Base-by-base conservation (phyloP, 2,113 vertebrate species). In the Elachura formosa region DNA sequence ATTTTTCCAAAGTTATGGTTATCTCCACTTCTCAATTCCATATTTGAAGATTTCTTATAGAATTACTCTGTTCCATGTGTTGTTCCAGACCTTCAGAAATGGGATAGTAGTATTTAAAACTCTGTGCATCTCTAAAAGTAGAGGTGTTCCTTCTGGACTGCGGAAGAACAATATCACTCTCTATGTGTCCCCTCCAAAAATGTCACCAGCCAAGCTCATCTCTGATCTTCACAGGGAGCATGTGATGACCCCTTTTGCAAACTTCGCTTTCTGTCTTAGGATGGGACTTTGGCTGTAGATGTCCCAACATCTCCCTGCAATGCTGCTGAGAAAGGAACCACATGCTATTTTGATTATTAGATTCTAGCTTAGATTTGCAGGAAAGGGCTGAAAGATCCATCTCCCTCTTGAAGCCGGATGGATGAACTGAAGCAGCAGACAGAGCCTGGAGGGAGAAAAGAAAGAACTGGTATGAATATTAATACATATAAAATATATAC, bases 401-500 rank as follows among this genome's bases (percentile, higher is more conserved):
- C 96, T 96, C 93, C 69, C 64, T 93, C 82, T 85, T 95, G 91
- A 96, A 95, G 88, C 91, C 36, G 84, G 94, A 97, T 97, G 89
- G 94, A 97, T 97, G 96, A 97, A 96, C 94, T 94, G 93, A 95
- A 92, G 93, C 78, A 91, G 74, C 91, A 95, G 87, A 95, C 89
- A 93, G 84, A 96, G 93, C 95, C 95, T 87, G 58, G 81, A 94
- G 94, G 94, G 90, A 91, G 78, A 91, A 90, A 83, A 74, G 74
- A 89, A 96, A 96, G 89, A 94, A 92, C 68, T 85, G 75, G 41
- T 94, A 94, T 96, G 88, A 97, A 97, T 97, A 97, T 96, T 96
- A 96, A 97, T 96, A 96, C 72, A 45, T 94, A 97, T 96, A 97
- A 97, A 97, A 97, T 96, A 95, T 94, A 92, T 94, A 97, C 94